Conservation (phyloP, 2,113 vertebrate genomes). For the Solea solea region DNA sequence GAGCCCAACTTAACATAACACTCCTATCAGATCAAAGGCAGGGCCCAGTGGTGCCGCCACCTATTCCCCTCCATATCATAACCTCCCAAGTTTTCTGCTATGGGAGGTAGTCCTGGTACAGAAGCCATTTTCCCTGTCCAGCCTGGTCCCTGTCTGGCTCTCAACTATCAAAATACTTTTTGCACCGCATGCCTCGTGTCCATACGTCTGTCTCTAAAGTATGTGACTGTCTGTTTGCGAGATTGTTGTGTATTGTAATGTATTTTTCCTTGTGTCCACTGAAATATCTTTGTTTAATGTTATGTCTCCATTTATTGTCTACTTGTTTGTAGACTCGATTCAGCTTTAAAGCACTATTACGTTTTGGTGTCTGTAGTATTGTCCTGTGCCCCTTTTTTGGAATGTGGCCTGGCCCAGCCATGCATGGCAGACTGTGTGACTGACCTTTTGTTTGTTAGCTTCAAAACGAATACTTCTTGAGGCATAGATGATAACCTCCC, state of each 20-base stretch:
- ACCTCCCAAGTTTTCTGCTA: slow-evolving; percentile 44
- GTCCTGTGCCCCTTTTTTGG: slow-evolving; percentile 60
- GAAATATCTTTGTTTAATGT: slow-evolving; percentile 49
- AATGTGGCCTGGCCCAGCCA: slow-evolving; percentile 72
- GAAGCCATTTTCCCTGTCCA: slow-evolving; percentile 69
- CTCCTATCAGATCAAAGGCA: slow-evolving; percentile 75
- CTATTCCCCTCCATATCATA: slow-evolving; percentile 30
- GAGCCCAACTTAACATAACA: slow-evolving; percentile 78
- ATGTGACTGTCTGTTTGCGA: slow-evolving; percentile 64
- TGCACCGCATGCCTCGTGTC: slow-evolving; percentile 71
- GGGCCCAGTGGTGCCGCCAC: slow-evolving; percentile 37
- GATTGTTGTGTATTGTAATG: slow-evolving; percentile 51
- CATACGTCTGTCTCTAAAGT: slow-evolving; percentile 58
- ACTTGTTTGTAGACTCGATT: slow-evolving; percentile 56
- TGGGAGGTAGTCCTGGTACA: slow-evolving; percentile 66
- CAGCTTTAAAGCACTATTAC: slow-evolving; percentile 44
- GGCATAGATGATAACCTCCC: slow-evolving; percentile 33
- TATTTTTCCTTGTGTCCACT: slow-evolving; percentile 55
- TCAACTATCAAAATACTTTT: slow-evolving; percentile 62
- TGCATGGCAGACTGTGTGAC: slow-evolving; percentile 70
- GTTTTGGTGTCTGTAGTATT: slow-evolving; percentile 56
- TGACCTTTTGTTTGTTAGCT: slow-evolving; percentile 66
- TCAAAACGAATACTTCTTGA: slow-evolving; percentile 50
- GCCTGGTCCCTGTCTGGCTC: slow-evolving; percentile 70
- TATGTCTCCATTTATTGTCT: slow-evolving; percentile 65